Evolutionary conservation across 2,888 invertebrate genomes (phyloP), one percentile per base, ranked within the genome.

Genomic region (Pseudoips prasinana): DNA sequence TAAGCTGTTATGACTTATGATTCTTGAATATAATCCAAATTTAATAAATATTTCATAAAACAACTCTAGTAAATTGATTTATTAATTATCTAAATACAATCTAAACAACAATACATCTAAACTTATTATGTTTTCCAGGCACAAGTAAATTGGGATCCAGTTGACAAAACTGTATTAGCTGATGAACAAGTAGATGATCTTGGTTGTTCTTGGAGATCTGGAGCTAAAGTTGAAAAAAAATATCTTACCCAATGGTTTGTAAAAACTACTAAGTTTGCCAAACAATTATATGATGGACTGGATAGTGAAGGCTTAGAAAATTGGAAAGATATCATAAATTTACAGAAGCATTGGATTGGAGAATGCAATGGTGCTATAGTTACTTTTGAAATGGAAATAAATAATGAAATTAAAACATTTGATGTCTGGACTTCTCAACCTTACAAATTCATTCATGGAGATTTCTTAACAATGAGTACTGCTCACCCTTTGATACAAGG

Each of bases 111-210:
- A n/a, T n/a, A n/a, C n/a, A n/a, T n/a, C n/a, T n/a, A n/a, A n/a
- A n/a, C n/a, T n/a, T n/a, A n/a, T n/a, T n/a, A n/a, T n/a, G n/a
- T n/a, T n/a, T 76, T 81, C 20, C 50, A 95, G 93, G 94, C 96
- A 7, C 85, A 92, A 46, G 98, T 99, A 0, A 98, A 98, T 84
- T 99, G 99, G 99, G 99, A 99, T 90, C 99, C 99, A 1, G 90
- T 99, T 0, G 99, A 99, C 83, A 87, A 95, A 78, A 99, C 99
- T 1, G 99, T 99, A 1, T 81, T 99, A 46, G 99, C 99, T 2
- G 96, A 98, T 82, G 99, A 99, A 74, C 99, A 99, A 90, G 98
- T 99, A 2, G 98, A 98, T 85, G 93, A 92, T 26, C 91, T 94
- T 62, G 96, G 97, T 7, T 90, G 91, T 60, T 98, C 98, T 0